phyloP scores from a whole-genome alignment of 2,888 invertebrate species.

The Acleris emargana region DNA sequence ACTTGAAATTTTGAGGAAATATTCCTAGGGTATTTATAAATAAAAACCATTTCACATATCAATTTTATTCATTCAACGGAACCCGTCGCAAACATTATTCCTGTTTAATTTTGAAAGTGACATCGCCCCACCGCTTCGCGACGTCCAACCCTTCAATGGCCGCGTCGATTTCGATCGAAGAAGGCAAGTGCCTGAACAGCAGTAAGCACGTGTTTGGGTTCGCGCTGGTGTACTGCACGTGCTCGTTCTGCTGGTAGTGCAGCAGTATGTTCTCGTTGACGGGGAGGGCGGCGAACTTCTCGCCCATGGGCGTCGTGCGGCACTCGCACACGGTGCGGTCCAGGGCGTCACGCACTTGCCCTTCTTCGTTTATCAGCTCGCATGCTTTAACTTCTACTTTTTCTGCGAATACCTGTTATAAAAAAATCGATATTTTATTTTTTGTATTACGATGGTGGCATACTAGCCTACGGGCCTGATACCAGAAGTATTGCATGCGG shows the following conservation, averaged over 20 bases:
- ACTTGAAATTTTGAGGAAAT: no score
- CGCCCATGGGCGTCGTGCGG: background rate
- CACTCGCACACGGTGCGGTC: background rate
- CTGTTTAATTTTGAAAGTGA: background rate
- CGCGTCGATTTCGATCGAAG: background rate
- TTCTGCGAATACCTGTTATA: conserved; percentile 8
- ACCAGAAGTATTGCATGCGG: no score
- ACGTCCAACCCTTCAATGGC: background rate
- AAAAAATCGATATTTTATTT: no score
- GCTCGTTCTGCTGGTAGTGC: background rate
- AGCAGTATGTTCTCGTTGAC: background rate
- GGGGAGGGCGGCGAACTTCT: conserved; percentile 1
- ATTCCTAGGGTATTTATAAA: no score
- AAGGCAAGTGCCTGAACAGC: background rate
- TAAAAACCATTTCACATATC: no score
- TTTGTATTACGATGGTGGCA: no score
- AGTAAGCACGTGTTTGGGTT: background rate
- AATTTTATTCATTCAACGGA: no score
- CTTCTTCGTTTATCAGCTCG: background rate
- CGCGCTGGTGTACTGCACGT: background rate
- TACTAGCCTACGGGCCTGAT: no score
- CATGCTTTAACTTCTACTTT: background rate
- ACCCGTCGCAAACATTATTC: background rate
- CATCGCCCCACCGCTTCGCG: background rate
- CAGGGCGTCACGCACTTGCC: background rate